These are phyloP conservation scores for Aporophyla lueneburgensis DNA, from an alignment of 2,888 invertebrate species.

Conservation along the genomic window DNA sequence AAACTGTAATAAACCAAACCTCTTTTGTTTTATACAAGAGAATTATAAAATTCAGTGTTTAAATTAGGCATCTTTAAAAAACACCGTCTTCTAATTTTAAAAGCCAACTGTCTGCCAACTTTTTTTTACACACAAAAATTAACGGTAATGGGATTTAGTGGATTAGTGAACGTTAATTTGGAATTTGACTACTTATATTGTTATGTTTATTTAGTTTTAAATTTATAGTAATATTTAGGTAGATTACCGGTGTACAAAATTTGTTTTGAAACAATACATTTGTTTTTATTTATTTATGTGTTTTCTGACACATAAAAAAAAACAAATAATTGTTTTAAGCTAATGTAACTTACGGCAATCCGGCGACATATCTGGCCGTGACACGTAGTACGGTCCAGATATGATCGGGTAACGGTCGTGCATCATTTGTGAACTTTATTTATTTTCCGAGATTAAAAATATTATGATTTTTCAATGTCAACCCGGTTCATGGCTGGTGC, in stretches of 20 bases:
- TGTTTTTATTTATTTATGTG: not conserved
- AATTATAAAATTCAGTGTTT: not conserved
- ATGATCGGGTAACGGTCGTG: constrained; percentile 71
- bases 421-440: constrained; percentile 64
- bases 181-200: not conserved
- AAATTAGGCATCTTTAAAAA: constrained; percentile 31
- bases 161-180: constrained; percentile 43
- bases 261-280: not conserved
- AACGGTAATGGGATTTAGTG: constrained; percentile 39
- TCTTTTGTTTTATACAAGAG: constrained; percentile 25
- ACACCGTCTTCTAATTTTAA: constrained; percentile 43
- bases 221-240: not conserved
- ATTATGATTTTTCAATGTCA: constrained; percentile 74
- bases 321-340: not conserved
- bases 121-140: constrained; percentile 34
- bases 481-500: constrained; percentile 69
- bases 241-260: not conserved
- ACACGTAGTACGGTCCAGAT: constrained; percentile 75
- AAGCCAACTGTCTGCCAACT: constrained; percentile 45
- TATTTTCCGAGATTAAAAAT: constrained; percentile 39
- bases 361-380: constrained; percentile 74
- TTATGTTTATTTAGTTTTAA: constrained; percentile 6
- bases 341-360: constrained; percentile 75
- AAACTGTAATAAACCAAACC: not conserved
- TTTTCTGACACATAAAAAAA: not conserved